phyloP scores from a whole-genome alignment of 2,113 vertebrate species.

The Paraplagusia blochii region DNA sequence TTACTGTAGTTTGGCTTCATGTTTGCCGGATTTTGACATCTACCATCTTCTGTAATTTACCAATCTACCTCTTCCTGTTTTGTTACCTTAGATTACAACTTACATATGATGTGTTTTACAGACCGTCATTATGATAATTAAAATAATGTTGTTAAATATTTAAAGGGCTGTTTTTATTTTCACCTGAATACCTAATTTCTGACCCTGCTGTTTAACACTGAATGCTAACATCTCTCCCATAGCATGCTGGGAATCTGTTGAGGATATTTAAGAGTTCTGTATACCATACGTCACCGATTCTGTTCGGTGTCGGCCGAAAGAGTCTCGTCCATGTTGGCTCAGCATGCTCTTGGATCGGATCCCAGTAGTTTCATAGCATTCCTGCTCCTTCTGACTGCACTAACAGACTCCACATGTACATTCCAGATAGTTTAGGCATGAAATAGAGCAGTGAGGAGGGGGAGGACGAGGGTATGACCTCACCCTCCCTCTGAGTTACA shows the following conservation, averaged over 20 bases:
- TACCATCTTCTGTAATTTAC: no score
- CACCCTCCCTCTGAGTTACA: slow-evolving; percentile 22
- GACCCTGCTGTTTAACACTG: not conserved
- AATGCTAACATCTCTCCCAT: not conserved
- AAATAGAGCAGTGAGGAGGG: slow-evolving; percentile 26
- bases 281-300: not conserved
- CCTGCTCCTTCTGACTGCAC: slow-evolving; percentile 52
- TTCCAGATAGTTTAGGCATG: slow-evolving; percentile 63
- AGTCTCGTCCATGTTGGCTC: slow-evolving; percentile 13
- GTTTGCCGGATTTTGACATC: no score
- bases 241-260: no score
- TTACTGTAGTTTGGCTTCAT: no score
- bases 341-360: slow-evolving; percentile 23
- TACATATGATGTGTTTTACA: no score
- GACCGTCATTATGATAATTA: no score
- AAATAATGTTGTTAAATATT: no score
- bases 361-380: slow-evolving; percentile 48
- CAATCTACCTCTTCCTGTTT: no score
- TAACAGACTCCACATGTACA: slow-evolving; percentile 77
- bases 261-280: no score
- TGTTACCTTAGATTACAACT: no score
- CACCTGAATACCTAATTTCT: not conserved
- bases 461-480: slow-evolving; percentile 30
- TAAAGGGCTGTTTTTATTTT: no score
- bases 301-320: not conserved